Evolutionary conservation across 1,140 invertebrate genomes (phyloP).

Genomic region (Drosophila pectinifera): DNA sequence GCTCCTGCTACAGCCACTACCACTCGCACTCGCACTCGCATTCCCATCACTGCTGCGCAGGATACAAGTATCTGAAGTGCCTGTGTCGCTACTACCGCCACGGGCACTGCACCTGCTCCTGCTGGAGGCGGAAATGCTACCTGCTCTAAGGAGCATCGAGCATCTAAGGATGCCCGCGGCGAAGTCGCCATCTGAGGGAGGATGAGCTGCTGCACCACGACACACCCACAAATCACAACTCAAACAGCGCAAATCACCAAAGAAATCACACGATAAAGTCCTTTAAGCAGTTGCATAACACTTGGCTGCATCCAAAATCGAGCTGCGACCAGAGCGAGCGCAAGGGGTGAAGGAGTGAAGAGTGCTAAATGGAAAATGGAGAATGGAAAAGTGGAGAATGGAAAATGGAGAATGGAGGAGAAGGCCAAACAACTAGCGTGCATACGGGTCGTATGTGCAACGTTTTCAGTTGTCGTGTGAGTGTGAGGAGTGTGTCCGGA

Average conservation of each 20-base stretch:
- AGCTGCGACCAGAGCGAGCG: conserved; percentile 9
- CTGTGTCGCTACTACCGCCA: conserved; percentile 75
- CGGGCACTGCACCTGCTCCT: conserved; percentile 76
- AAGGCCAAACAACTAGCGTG: conserved; percentile 73
- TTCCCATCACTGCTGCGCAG: conserved; percentile 77
- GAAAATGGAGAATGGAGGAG: conserved; percentile 12
- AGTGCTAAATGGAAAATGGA: conserved; percentile 11
- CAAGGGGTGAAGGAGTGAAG: no score
- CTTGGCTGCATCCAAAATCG: conserved; percentile 71
- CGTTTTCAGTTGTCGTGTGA: conserved; percentile 71
- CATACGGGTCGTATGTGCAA: conserved; percentile 78
- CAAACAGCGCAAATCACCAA: conserved; percentile 64
- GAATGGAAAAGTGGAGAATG: not conserved
- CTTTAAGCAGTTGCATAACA: conserved; percentile 83
- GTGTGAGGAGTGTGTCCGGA: conserved; percentile 17
- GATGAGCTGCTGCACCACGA: conserved; percentile 2
- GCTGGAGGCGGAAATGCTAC: conserved; percentile 77
- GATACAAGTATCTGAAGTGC: conserved; percentile 79
- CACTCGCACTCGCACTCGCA: conserved; percentile 65
- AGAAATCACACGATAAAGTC: conserved; percentile 76
- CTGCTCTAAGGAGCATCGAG: conserved; percentile 70
- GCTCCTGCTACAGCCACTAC: conserved; percentile 70
- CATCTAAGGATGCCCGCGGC: no score
- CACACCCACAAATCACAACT: conserved; percentile 62
- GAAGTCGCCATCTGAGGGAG: not conserved